A percentile compares a stretch with the other conserved stretches of the same genome.
Conservation (phyloP, 1,140 invertebrate species). For the Leptoteleia sp. region DNA sequence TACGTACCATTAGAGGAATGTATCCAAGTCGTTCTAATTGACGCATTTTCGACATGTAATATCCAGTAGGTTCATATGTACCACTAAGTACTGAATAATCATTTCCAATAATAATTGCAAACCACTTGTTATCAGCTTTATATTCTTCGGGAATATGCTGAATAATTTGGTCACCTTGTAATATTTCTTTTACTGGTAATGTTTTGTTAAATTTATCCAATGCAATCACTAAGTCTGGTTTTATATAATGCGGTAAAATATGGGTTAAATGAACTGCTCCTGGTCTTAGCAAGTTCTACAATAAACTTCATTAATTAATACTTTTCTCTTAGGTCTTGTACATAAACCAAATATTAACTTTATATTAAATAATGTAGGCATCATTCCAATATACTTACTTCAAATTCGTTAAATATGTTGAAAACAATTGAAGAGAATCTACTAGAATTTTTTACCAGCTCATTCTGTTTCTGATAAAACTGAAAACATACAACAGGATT, state of each 20-base stretch:
- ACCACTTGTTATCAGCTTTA: slow-evolving; percentile 75
- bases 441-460: no score
- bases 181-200: slow-evolving; percentile 57
- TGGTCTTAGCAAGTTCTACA: slow-evolving; percentile 50
- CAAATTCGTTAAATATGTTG: no score
- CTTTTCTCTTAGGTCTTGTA: no score
- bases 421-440: no score
- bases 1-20: slow-evolving; percentile 81
- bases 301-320: no score
- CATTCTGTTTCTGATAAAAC: no score
- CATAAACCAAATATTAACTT: no score
- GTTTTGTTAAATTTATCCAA: slow-evolving; percentile 76
- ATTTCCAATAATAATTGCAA: slow-evolving; percentile 77
- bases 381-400: no score
- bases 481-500: no score
- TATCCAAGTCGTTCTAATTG: slow-evolving; percentile 83
- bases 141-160: slow-evolving; percentile 75
- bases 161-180: slow-evolving; percentile 74
- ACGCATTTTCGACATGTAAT: slow-evolving; percentile 79
- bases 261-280: slow-evolving; percentile 76
- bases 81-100: slow-evolving; percentile 76
- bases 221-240: slow-evolving; percentile 82
- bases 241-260: slow-evolving; percentile 83
- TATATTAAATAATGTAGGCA: no score
- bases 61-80: slow-evolving; percentile 75